Base-by-base conservation (phyloP, 1,140 invertebrate genomes). In the Battus philenor region DNA sequence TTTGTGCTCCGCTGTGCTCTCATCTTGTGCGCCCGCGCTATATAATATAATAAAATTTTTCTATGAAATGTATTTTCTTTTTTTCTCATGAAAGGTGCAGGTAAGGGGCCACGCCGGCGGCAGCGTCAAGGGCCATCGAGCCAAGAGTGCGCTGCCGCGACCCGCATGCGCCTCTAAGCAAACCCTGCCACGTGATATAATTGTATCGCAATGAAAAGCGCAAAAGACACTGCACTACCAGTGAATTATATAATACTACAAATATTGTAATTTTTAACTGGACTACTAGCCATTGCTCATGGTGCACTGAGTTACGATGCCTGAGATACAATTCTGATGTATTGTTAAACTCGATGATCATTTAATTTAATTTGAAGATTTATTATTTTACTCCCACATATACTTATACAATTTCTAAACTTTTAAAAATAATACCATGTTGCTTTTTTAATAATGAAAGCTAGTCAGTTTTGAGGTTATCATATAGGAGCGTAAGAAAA, bases 81-180 rank as follows among this genome's bases (percentile, higher is more conserved):
- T 62, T 52, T 12, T 48, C 32, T 36, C 61, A 38, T 54, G 34
- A 68, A 73, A 71, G 73, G 59, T 59, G 34, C 34, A 43, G 44
- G 56, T 59, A 51, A 58, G 66, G 58, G 65, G 63, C 59, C 64
- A 10, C 24, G 20, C 54, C 64, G 51, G 55, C 39, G 55, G 53
- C 59, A 47, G 24, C 54, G 65, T 74, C 57, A 57, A 83, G 79
- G 39, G 68, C 60, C 71, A 74, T 83, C 53, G 48, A 81, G 68
- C 51, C 54, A 54, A 79, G 79, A 59, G 74, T 55, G 44, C 46
- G 59, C 51, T 53, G 50, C 58, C 57, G 52, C 47, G 59, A 52
- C 49, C 64, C 64, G 65, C 64, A 66, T 72, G 68, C 67, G 59
- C 68, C 54, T 64, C 67, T 69, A 71, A 73, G 59, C 60, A 66